These are phyloP conservation scores for Spea bombifrons DNA, from an alignment of 2,113 vertebrate genomes.

Conservation along the genomic window DNA sequence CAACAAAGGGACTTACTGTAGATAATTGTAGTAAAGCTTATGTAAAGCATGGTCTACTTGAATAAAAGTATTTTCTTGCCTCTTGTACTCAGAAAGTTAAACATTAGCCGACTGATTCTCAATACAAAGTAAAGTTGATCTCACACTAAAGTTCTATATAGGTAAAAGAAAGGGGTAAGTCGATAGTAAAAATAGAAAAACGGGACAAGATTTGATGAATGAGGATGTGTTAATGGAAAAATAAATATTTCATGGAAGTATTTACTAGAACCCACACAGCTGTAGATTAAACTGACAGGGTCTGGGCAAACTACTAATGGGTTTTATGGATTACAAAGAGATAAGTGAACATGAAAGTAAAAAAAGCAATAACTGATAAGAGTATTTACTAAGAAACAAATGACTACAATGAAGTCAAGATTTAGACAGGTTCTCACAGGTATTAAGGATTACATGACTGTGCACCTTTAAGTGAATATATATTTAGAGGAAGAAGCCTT, in stretches of 20 bases:
- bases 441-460: conserved; percentile 10
- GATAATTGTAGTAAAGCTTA: too few species aligned
- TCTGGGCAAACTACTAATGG: conserved; percentile 38
- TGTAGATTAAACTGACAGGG: conserved; percentile 19
- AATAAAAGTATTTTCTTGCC: too few species aligned
- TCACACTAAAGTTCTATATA: not conserved
- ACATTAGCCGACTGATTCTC: too few species aligned
- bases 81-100: too few species aligned
- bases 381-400: conserved; percentile 38
- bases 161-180: not conserved
- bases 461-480: conserved; percentile 6
- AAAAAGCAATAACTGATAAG: conserved; percentile 40
- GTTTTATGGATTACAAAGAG: conserved; percentile 31
- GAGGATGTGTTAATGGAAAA: conserved; percentile 19
- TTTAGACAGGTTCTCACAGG: conserved; percentile 22
- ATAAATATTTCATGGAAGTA: conserved; percentile 30
- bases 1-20: too few species aligned
- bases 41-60: too few species aligned
- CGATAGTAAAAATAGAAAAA: not conserved
- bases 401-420: conserved; percentile 2
- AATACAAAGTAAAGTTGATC: too few species aligned
- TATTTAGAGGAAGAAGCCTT: not conserved
- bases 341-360: conserved; percentile 21
- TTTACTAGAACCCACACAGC: not conserved
- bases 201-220: conserved; percentile 21